phyloP scores from a whole-genome alignment of 2,888 invertebrate species.

The Andrena chrysosceles region DNA sequence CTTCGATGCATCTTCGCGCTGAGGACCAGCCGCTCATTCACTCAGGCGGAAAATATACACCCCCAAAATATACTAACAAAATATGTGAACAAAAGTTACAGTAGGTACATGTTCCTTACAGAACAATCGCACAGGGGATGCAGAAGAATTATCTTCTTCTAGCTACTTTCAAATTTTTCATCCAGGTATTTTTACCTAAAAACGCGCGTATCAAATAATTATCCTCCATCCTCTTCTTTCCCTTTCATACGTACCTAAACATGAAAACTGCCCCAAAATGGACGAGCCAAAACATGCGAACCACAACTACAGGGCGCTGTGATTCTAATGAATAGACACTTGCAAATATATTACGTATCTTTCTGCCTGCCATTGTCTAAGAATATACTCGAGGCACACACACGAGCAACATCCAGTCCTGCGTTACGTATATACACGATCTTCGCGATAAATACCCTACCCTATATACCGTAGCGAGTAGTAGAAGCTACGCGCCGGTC shows the following conservation, averaged over 20 bases:
- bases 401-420: not conserved
- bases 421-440: slow-evolving; percentile 36
- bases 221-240: too few relatives aligned
- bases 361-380: not conserved
- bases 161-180: too few relatives aligned
- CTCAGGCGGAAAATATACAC: slow-evolving; percentile 26
- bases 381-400: slow-evolving; percentile 1
- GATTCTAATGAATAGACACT: too few relatives aligned
- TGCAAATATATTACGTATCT: not conserved
- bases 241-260: too few relatives aligned
- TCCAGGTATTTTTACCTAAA: too few relatives aligned
- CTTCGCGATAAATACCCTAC: slow-evolving; percentile 65
- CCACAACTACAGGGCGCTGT: too few relatives aligned
- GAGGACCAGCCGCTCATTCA: slow-evolving; percentile 54
- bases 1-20: slow-evolving; percentile 35
- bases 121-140: too few relatives aligned
- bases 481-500: slow-evolving; percentile 61
- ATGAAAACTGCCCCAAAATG: too few relatives aligned
- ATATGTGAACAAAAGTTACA: not conserved
- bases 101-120: too few relatives aligned
- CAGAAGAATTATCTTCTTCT: too few relatives aligned
- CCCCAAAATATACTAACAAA: slow-evolving; percentile 18
- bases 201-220: too few relatives aligned
- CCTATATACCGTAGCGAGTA: slow-evolving; percentile 62
- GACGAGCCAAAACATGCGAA: too few relatives aligned